phyloP scores from a whole-genome alignment of 1,140 invertebrate species.

The Pogonomyrmex barbatus region DNA sequence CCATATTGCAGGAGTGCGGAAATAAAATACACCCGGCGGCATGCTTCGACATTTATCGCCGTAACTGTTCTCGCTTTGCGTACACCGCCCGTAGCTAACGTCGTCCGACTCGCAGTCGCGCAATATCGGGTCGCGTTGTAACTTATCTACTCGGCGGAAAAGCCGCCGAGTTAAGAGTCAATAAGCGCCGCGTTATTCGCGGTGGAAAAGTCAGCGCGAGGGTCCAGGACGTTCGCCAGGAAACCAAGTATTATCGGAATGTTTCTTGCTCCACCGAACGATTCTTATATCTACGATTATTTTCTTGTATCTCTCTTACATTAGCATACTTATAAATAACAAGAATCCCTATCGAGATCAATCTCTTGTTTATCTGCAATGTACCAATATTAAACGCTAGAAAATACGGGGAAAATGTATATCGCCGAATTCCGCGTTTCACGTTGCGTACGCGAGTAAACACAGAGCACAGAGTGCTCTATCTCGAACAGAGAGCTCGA shows the following conservation, averaged over 20 bases:
- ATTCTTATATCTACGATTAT: neutral
- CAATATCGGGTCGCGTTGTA: constrained; percentile 55
- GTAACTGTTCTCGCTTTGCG: constrained; percentile 66
- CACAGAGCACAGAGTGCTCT: neutral
- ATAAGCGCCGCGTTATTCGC: neutral
- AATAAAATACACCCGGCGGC: constrained; percentile 65
- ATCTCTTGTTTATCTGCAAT: neutral
- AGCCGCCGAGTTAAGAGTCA: constrained; percentile 44
- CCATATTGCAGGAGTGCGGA: constrained; percentile 51
- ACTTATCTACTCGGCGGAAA: constrained; percentile 35
- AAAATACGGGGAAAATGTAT: neutral
- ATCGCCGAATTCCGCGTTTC: neutral
- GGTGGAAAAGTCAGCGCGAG: neutral
- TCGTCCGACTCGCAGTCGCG: neutral
- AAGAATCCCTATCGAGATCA: neutral
- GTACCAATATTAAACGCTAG: neutral
- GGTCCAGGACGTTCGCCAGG: neutral
- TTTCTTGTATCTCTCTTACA: neutral
- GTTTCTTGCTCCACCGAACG: neutral
- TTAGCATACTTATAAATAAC: no score
- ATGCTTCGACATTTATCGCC: constrained; percentile 65
- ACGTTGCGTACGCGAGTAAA: neutral
- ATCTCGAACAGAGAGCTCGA: neutral
- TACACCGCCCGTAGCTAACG: constrained; percentile 49
- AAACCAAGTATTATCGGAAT: neutral